phyloP scores from a whole-genome alignment of 53 echinoderm and acorn worm species.

The Astropecten irregularis region DNA sequence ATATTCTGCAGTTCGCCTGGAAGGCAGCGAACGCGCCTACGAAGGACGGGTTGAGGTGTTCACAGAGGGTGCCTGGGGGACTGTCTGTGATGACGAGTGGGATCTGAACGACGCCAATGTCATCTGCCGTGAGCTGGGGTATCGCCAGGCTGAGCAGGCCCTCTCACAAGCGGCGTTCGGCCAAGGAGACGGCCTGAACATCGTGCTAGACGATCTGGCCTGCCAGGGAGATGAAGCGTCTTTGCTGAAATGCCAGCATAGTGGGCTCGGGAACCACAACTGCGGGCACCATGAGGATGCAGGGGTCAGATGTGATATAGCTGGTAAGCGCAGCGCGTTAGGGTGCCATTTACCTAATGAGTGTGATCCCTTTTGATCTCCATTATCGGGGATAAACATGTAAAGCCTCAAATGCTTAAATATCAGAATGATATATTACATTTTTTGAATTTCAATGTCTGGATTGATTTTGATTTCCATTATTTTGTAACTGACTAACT shows the following conservation, averaged over 20 bases:
- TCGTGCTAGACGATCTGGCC: slow-evolving; percentile 45
- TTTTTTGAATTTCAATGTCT: too few species aligned
- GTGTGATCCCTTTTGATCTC: too few species aligned
- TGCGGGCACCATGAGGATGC: slow-evolving; percentile 17
- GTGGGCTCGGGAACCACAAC: slow-evolving; percentile 2
- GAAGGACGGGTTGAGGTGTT: slow-evolving; percentile 67
- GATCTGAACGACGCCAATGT: slow-evolving; percentile 52
- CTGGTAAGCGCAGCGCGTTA: neutral
- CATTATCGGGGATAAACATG: too few species aligned
- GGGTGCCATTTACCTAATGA: too few species aligned
- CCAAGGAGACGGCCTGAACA: slow-evolving; percentile 8
- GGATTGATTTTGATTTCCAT: too few species aligned
- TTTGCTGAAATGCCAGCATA: slow-evolving; percentile 33
- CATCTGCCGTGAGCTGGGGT: slow-evolving; percentile 68
- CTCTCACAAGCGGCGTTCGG: neutral
- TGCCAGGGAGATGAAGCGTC: slow-evolving; percentile 47
- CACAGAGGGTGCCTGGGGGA: slow-evolving; percentile 64
- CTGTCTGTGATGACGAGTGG: slow-evolving; percentile 60
- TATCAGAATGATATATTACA: too few species aligned
- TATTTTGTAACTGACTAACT: too few species aligned
- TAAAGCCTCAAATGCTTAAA: too few species aligned
- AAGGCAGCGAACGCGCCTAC: neutral
- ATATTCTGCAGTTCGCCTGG: slow-evolving; percentile 41
- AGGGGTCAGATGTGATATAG: neutral
- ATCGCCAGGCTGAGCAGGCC: neutral